These are phyloP conservation scores for Bubo bubo DNA, from an alignment of 2,113 vertebrate genomes.

Conservation along the genomic window DNA sequence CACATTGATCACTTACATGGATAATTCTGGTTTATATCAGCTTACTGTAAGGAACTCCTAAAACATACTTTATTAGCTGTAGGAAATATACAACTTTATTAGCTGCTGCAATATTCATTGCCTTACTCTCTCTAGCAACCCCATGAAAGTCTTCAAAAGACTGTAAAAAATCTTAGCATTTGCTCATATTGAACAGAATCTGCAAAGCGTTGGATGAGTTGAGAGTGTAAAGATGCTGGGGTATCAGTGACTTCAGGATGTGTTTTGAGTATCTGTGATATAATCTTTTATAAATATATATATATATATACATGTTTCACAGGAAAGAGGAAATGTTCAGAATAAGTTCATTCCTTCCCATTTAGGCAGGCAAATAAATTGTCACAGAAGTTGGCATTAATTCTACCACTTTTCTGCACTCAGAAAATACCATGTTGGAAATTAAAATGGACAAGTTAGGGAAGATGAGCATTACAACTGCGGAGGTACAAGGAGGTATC, in stretches of 20 bases:
- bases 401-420: not conserved
- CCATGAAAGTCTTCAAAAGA: not conserved
- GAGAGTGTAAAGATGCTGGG: not conserved
- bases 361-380: not conserved
- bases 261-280: not conserved
- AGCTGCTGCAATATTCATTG: not conserved
- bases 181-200: slow-evolving; percentile 9
- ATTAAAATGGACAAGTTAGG: not conserved
- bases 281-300: not conserved
- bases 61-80: not conserved
- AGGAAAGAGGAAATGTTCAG: not conserved
- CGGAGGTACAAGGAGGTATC: not conserved
- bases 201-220: not conserved
- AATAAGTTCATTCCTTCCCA: not conserved
- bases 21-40: not conserved
- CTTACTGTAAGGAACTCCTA: not conserved
- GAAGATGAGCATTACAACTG: not conserved
- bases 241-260: not conserved
- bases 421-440: not conserved
- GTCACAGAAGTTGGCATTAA: not conserved
- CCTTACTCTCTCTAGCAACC: not conserved
- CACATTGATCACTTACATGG: not conserved
- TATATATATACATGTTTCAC: not conserved
- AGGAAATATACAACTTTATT: not conserved
- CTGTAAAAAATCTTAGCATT: not conserved